Evolutionary conservation across 2,797 vertebrate species (phyloP).

Genomic region (Sylvilagus floridanus): DNA sequence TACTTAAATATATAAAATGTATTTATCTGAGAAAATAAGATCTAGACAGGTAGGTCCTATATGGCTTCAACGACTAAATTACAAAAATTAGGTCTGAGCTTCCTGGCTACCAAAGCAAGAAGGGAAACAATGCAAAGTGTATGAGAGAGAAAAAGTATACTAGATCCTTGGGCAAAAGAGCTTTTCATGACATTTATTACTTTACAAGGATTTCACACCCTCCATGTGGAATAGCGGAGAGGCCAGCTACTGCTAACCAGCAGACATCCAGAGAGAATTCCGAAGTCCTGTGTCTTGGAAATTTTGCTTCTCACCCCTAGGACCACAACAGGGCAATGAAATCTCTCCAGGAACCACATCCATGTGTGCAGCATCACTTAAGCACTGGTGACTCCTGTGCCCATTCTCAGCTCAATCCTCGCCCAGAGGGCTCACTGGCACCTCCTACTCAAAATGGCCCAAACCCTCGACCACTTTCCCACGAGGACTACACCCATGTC

Average conservation of each 20-base stretch:
- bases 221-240: constrained; percentile 8
- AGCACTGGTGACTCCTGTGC: neutral
- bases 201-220: neutral
- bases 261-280: neutral
- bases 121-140: constrained; percentile 36
- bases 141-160: neutral
- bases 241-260: neutral
- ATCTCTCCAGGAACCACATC: constrained; percentile 16
- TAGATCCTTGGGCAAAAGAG: neutral
- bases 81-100: constrained; percentile 43
- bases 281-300: neutral
- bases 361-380: no score
- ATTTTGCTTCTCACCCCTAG: neutral
- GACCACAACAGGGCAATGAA: neutral
- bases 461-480: neutral
- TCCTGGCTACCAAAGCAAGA: constrained; percentile 25
- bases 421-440: neutral
- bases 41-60: neutral
- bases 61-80: neutral
- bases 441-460: neutral
- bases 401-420: neutral
- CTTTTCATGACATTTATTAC: neutral
- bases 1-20: neutral
- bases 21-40: constrained; percentile 29
- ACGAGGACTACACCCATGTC: neutral